Evolutionary conservation across 1,140 invertebrate species (phyloP).

Genomic region (Manduca sexta): DNA sequence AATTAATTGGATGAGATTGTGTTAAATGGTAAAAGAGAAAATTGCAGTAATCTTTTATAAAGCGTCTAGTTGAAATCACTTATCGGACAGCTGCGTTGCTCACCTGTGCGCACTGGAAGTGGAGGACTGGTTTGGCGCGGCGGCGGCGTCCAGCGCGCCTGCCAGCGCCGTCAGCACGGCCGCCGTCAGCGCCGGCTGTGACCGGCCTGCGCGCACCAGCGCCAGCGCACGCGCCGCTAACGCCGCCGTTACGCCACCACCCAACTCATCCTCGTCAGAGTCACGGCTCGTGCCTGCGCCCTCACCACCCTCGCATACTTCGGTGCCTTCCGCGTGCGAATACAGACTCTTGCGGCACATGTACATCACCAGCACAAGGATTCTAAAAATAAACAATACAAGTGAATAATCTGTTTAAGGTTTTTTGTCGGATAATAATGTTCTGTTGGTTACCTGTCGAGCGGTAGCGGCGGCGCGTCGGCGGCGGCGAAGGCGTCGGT

Average conservation of each 20-base stretch:
- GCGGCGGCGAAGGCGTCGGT: conserved; percentile 85
- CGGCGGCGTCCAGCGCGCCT: conserved; percentile 32
- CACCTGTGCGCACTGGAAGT: too few species aligned
- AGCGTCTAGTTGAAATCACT: too few species aligned
- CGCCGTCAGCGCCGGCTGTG: conserved; percentile 48
- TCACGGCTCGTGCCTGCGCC: too few species aligned
- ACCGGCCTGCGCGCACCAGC: conserved; percentile 29
- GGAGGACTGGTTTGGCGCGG: conserved; percentile 4
- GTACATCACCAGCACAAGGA: conserved; percentile 88
- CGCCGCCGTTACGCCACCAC: conserved; percentile 51
- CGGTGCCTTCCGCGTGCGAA: conserved; percentile 27
- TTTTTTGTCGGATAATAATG: background rate
- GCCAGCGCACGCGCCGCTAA: conserved; percentile 61
- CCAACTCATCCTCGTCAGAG: too few species aligned
- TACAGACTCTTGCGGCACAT: conserved; percentile 86
- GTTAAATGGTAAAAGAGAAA: too few species aligned
- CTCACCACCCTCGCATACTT: too few species aligned
- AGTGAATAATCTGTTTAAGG: background rate
- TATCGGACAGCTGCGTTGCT: too few species aligned
- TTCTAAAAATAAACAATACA: background rate
- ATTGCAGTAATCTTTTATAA: too few species aligned
- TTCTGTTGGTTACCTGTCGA: too few species aligned
- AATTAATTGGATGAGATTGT: too few species aligned
- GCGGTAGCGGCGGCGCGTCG: conserved; percentile 85
- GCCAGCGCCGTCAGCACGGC: conserved; percentile 29